Evolutionary conservation across 2,113 vertebrate genomes (phyloP).

Genomic region (Bostrychus sinensis): DNA sequence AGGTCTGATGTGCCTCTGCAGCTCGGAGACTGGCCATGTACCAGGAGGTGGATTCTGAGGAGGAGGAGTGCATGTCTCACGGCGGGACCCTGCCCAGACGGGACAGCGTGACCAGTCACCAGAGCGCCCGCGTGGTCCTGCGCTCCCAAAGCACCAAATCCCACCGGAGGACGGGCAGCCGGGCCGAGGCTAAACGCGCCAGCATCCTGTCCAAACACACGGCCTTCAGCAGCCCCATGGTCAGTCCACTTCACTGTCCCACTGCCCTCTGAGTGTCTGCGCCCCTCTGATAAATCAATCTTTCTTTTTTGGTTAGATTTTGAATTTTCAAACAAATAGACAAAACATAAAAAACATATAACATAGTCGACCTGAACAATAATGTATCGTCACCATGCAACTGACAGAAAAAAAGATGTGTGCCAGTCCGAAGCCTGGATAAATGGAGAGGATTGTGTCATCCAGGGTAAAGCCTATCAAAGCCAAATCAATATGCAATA

Average conservation of each 20-base stretch:
- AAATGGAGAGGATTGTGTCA: too few species aligned
- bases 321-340: too few species aligned
- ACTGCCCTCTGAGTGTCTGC: neutral
- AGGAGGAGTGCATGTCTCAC: slow-evolving; percentile 85
- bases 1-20: slow-evolving; percentile 45
- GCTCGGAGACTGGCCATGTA: slow-evolving; percentile 92
- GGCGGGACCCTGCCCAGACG: slow-evolving; percentile 83
- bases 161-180: slow-evolving; percentile 88
- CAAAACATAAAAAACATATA: too few species aligned
- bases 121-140: slow-evolving; percentile 83
- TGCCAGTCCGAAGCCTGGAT: too few species aligned
- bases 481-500: too few species aligned
- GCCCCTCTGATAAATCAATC: slow-evolving; percentile 14
- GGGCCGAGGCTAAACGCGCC: slow-evolving; percentile 90
- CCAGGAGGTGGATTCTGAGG: slow-evolving; percentile 93
- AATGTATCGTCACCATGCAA: too few species aligned
- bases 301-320: too few species aligned
- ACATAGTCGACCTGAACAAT: too few species aligned
- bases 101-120: slow-evolving; percentile 87
- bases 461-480: too few species aligned
- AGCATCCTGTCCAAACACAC: slow-evolving; percentile 94
- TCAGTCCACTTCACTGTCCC: slow-evolving; percentile 60
- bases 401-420: too few species aligned
- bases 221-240: slow-evolving; percentile 99
- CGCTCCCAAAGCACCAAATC: slow-evolving; percentile 91